Evolutionary conservation across 2,888 invertebrate genomes (phyloP).

Genomic region (Syrista parreyssii): DNA sequence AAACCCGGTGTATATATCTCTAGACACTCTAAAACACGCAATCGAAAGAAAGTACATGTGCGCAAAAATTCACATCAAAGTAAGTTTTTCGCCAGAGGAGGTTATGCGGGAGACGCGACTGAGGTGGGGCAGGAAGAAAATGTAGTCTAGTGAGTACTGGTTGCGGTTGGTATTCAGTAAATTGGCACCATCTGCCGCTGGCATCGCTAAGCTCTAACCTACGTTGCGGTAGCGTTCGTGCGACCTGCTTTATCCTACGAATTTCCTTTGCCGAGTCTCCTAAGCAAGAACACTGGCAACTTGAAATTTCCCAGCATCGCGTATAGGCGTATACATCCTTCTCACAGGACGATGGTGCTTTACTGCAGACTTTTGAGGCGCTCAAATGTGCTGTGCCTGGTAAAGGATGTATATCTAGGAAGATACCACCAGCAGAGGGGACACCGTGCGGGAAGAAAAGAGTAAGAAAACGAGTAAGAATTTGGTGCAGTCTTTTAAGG

Average conservation of each 20-base stretch:
- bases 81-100: background rate
- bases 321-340: background rate
- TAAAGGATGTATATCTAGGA: conserved; percentile 69
- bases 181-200: conserved; percentile 48
- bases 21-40: background rate
- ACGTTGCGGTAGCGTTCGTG: background rate
- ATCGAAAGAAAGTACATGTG: background rate
- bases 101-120: no score
- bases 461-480: conserved; percentile 32
- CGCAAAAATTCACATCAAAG: background rate
- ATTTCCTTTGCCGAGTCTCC: conserved; percentile 20
- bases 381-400: conserved; percentile 68
- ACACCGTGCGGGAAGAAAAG: conserved; percentile 67
- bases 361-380: conserved; percentile 66
- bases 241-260: conserved; percentile 40
- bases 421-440: conserved; percentile 69
- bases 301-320: background rate
- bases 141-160: background rate
- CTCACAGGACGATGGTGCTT: background rate
- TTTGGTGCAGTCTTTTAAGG: background rate
- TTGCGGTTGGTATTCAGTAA: conserved; percentile 26
- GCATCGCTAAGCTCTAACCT: conserved; percentile 28
- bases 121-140: background rate
- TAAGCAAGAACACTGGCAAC: background rate
- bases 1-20: background rate